Base-by-base conservation (phyloP, 2,888 invertebrate genomes). In the Mesorhabditis spiculigera region DNA sequence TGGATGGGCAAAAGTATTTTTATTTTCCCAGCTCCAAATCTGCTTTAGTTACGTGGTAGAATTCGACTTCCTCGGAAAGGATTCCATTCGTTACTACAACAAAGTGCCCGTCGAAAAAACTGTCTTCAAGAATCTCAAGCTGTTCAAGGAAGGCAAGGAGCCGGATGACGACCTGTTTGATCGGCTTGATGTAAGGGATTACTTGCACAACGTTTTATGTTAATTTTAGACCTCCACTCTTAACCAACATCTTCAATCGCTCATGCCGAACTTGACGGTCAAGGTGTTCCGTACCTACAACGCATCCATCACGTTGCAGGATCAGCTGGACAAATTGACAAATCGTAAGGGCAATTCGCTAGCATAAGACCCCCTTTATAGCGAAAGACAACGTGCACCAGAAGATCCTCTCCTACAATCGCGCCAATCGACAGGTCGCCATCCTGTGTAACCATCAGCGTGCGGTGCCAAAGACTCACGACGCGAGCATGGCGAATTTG, bases 221-320 rank as follows among this genome's bases (percentile, higher is more conserved):
- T 8, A 6, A 44, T 86, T 87, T 10, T 85, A 90, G 89, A 98
- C 98, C 0, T 90, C 91, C 80, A 93, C 95, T 73, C 89, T 99
- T 87, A 99, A 99, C 89, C 95, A 97, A 87, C 95, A 99, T 89
- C 89, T 99, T 78, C 93, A 93, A 86, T 94, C 94, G 85, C 88
- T 98, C 82, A 98, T 99, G 98, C 92, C 93, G 68, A 93, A 96
- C 69, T 90, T 99, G 78, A 97, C 98, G 70, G 98, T 98, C 63
- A 99, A 99, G 89, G 98, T 98, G 75, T 99, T 99, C 91, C 94
- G 98, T 91, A 99, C 98, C 66, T 99, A 94, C 89, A 99, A 99
- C 87, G 98, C 98, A 69, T 98, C 97, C n/a, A 92, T 92, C 87
- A 99, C 98, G 64, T 89, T 99, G 78, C 98, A 98, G 88, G 92